These are phyloP conservation scores for Channa striata DNA, from an alignment of 2,797 vertebrate genomes.

Conservation along the genomic window DNA sequence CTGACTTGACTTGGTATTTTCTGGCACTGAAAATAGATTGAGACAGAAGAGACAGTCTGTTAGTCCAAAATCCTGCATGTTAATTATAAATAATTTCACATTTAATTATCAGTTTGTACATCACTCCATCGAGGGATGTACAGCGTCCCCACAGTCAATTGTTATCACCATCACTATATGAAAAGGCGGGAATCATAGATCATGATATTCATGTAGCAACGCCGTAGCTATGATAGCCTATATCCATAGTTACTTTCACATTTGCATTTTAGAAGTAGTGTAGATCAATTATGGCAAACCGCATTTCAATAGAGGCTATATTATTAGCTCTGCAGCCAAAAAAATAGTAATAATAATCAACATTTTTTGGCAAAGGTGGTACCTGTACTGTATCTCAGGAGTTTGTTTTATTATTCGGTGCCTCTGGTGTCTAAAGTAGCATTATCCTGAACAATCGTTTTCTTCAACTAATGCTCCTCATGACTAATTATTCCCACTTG, in stretches of 20 bases:
- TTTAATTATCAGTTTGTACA: not conserved
- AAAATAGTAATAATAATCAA: too few species aligned
- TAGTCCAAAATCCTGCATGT: not conserved
- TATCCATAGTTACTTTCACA: not conserved
- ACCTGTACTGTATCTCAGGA: not conserved
- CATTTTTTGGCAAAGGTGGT: not conserved
- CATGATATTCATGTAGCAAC: not conserved
- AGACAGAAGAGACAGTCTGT: slow-evolving; percentile 10
- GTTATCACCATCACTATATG: too few species aligned
- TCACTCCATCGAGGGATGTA: too few species aligned
- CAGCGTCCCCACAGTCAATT: not conserved
- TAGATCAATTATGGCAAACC: too few species aligned
- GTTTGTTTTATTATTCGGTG: not conserved
- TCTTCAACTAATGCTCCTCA: not conserved
- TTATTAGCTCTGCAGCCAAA: not conserved
- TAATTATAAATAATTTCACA: not conserved
- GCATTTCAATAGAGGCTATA: too few species aligned
- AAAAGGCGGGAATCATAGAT: not conserved
- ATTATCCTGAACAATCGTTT: not conserved
- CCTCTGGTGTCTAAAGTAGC: not conserved
- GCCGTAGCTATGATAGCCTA: too few species aligned
- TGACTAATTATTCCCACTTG: slow-evolving; percentile 21
- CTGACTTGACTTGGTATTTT: slow-evolving; percentile 89
- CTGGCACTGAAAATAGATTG: slow-evolving; percentile 86
- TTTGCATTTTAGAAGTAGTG: not conserved